Base-by-base conservation (phyloP, 2,888 invertebrate genomes). In the Callyntrura sp. region DNA sequence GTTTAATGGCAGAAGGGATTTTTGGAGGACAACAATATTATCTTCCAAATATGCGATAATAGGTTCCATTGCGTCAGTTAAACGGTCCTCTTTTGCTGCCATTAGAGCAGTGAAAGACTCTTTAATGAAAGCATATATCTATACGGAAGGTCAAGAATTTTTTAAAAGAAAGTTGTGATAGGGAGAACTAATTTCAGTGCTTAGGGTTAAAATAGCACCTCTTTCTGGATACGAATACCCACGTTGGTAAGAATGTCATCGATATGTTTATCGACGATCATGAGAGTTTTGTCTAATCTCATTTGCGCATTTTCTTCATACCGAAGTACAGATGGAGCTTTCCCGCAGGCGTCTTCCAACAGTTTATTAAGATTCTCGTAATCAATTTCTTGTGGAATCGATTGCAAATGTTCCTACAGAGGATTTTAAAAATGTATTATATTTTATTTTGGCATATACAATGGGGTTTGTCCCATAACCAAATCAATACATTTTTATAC, bases 41-140 rank as follows among this genome's bases (percentile, higher is more conserved):
- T 90, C 90, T 45, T 92, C 92, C 57, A 93, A 84, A 43, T 92
- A 93, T 6, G 78, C 51, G 9, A 90, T 68, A 0, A 93, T 48
- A 4, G 92, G 92, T 14, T 91, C 91, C 5, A 92, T 25, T 0
- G 91, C 83, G 5, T 89, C 90, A 14, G 88, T 76, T 12, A 90
- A 20, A 28, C 43, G 17, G 14, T 65, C 28, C 43, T 48, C 55
- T 8, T 23, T 62, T 1, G 55, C 79, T 6, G 57, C 82, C 11
- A 55, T 28, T 0, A 91, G n/a, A 4, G 35, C 62, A 11, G 55
- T 48, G 14, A 81, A 78, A 0, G 85, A 73, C 14, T 91, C 91
- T 65, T 82, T 43, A 4, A 89, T 55, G 28, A 62, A 86, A 6
- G 25, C 11, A 0, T 48, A 60, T 5, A 91, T 82, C 91, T 90